Evolutionary conservation across 2,113 vertebrate species (phyloP), one percentile per base, ranked within the genome.

Genomic region (Gnathonemus longibarbis): DNA sequence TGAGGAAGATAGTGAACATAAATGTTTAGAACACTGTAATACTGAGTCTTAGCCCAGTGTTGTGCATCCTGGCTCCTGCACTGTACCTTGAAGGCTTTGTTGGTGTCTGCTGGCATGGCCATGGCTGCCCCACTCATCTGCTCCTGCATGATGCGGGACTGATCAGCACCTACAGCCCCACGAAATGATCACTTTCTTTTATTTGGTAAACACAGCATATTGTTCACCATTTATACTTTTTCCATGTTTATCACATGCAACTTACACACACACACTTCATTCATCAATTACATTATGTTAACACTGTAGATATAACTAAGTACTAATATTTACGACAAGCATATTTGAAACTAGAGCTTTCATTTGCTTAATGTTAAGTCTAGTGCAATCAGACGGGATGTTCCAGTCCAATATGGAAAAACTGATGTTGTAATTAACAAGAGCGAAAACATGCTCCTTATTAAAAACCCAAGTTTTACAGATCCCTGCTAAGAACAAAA

Each of bases 51-150:
- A 84, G 45, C 9, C 77, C 35, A 83, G 1, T 83, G 42, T 45
- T 48, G 45, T 42, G 19, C 9, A n/a, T 84, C 48, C 39, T 84
- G 39, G 83, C 42, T 46, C 39, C 35, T 84, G 39, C 45, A 48
- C 42, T 84, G 45, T 96, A 99, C 98, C 97, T 99, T 99, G 92
- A 99, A 99, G 52, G 98, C 98, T 95, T 99, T 99, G 95, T 99
- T 99, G 89, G 98, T 98, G 80, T 99, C 98, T 56, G 98, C 98
- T 27, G 98, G 98, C 98, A 99, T 99, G 91, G 98, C 98, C 98
- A 99, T 98, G 87, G 98, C 98, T 42, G 98, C 98, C 13, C 98
- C 98, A 0, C 98, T 99, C 98, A 99, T 99, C 94, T 99, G 98
- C 90, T 99, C 98, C 92, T 99, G 98, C 98, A 99, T 99, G 93